phyloP scores from a whole-genome alignment of 2,888 invertebrate species.

The Philereme transversata region DNA sequence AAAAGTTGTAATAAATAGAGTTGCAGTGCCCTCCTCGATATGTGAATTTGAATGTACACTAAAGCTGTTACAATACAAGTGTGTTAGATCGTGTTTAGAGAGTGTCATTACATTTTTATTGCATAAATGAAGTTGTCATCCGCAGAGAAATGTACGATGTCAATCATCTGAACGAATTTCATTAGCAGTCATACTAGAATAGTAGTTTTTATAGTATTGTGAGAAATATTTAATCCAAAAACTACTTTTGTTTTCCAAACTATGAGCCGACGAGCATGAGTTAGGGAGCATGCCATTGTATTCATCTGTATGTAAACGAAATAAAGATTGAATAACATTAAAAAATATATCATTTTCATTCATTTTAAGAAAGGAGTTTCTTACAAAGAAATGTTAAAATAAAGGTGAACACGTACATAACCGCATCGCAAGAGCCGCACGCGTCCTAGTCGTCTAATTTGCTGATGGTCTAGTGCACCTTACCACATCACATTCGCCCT shows the following conservation, averaged over 20 bases:
- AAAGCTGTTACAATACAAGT: slow-evolving; percentile 8
- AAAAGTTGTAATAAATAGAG: too few species aligned
- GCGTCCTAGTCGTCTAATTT: too few species aligned
- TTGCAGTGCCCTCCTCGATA: too few species aligned
- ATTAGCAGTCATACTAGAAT: slow-evolving; percentile 24
- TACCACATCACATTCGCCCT: too few species aligned
- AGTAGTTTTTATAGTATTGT: slow-evolving; percentile 3
- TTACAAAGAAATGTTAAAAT: too few species aligned
- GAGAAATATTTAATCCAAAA: slow-evolving; percentile 44
- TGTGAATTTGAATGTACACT: slow-evolving; percentile 1
- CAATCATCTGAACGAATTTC: slow-evolving; percentile 30
- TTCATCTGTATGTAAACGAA: slow-evolving; percentile 61
- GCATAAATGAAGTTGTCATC: slow-evolving; percentile 23
- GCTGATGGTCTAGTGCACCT: too few species aligned
- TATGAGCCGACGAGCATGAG: slow-evolving; percentile 56
- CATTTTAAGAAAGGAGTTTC: too few species aligned
- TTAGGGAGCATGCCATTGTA: slow-evolving; percentile 62
- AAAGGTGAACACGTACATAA: too few species aligned
- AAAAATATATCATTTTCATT: too few species aligned
- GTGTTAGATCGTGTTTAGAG: slow-evolving; percentile 9
- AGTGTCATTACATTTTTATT: slow-evolving; percentile 10
- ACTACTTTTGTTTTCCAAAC: slow-evolving; percentile 45
- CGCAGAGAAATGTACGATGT: slow-evolving; percentile 14
- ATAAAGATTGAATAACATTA: background rate
- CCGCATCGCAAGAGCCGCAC: too few species aligned